A percentile compares a stretch with the other conserved stretches of the same genome.
These are phyloP conservation scores for Palythoa grandiflora DNA, from an alignment of 92 coral and sea anemone species.

Conservation along the genomic window DNA sequence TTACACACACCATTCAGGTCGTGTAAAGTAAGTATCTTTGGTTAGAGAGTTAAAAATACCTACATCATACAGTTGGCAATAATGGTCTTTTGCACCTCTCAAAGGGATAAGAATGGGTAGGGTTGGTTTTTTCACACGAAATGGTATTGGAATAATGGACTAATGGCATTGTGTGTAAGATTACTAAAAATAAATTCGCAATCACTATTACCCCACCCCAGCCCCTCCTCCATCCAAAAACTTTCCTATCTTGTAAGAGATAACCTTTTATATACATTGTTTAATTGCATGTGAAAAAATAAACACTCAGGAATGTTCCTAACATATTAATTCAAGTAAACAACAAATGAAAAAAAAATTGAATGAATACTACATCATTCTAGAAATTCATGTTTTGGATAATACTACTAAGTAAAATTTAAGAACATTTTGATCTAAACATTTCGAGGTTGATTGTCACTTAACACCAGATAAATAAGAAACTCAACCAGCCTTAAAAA, in stretches of 20 bases:
- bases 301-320: conserved; percentile 13
- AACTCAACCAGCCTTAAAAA: not conserved
- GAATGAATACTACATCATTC: not conserved
- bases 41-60: conserved; percentile 9
- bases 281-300: conserved; percentile 3
- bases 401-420: not conserved
- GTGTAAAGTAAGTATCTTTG: conserved; percentile 52
- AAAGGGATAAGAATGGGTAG: conserved; percentile 5
- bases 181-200: conserved; percentile 5
- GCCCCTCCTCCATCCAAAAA: conserved; percentile 18
- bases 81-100: conserved; percentile 26
- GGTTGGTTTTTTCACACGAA: conserved; percentile 25
- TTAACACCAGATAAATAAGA: not conserved
- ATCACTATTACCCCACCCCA: conserved; percentile 1
- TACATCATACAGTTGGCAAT: conserved; percentile 10
- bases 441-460: not conserved
- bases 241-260: conserved; percentile 21
- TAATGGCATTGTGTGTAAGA: not conserved
- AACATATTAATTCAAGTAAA: conserved; percentile 13
- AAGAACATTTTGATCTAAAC: not conserved
- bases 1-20: conserved; percentile 50
- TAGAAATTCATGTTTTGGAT: not conserved
- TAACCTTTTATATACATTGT: conserved; percentile 10
- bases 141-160: conserved; percentile 2
- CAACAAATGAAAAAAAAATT: conserved; percentile 8